Conservation (phyloP, 2,888 invertebrate species). For the Griposia aprilina region DNA sequence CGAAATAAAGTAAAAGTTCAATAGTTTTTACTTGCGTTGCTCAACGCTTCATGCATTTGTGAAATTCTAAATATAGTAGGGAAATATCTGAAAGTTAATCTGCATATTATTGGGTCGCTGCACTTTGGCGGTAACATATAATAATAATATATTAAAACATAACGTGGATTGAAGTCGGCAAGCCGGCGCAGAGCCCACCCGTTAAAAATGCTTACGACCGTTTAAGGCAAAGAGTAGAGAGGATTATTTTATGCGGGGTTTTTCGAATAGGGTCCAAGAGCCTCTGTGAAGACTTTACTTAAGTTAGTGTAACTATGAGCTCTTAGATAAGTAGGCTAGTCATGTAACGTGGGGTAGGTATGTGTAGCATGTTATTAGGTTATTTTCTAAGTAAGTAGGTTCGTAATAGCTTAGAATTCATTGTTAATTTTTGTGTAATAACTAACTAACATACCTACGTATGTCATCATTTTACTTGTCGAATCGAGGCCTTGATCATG, state of each 20-base stretch:
- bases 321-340: neutral
- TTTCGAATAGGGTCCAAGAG: neutral
- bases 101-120: constrained; percentile 12
- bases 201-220: constrained; percentile 64
- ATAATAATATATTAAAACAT: constrained; percentile 68
- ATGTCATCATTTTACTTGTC: neutral
- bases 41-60: neutral
- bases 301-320: neutral
- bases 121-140: constrained; percentile 28
- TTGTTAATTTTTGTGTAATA: neutral
- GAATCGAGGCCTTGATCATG: neutral
- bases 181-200: constrained; percentile 65
- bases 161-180: constrained; percentile 71
- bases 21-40: neutral
- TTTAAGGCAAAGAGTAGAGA: constrained; percentile 54
- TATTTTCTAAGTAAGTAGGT: neutral
- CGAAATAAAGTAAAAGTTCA: neutral
- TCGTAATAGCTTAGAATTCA: neutral
- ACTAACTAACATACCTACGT: neutral
- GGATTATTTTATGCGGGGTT: neutral
- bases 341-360: too few species aligned
- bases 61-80: neutral
- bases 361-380: neutral
- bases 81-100: constrained; percentile 52
- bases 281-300: constrained; percentile 20